phyloP scores from a whole-genome alignment of 2,888 invertebrate species.

The Sarcophaga subvicina region DNA sequence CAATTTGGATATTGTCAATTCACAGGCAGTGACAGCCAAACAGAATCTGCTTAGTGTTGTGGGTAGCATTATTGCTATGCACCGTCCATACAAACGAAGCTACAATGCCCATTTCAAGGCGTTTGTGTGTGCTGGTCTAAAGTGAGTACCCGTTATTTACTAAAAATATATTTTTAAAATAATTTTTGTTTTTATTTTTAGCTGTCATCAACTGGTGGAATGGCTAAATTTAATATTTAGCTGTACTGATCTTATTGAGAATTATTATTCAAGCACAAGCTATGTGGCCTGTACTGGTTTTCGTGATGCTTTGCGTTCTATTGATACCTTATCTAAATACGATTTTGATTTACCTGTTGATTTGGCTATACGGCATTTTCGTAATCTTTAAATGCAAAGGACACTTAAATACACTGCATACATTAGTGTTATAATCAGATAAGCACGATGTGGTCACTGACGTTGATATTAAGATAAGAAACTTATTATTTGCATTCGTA shows the following conservation, averaged over 20 bases:
- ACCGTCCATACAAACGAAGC: conserved; percentile 95
- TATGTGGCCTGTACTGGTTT: conserved; percentile 98
- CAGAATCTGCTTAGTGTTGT: conserved; percentile 92
- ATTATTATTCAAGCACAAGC: conserved; percentile 94
- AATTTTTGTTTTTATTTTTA: conserved; percentile 79
- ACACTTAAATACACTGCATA: conserved; percentile 29
- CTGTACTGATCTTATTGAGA: conserved; percentile 89
- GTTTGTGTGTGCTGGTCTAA: conserved; percentile 97
- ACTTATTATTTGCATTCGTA: no score
- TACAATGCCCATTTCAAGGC: conserved; percentile 99
- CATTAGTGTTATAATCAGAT: no score
- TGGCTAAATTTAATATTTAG: conserved; percentile 98
- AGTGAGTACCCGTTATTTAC: conserved; percentile 85
- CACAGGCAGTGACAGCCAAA: conserved; percentile 78
- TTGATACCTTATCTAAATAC: conserved; percentile 92
- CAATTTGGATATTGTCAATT: conserved; percentile 95
- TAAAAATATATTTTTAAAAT: neutral
- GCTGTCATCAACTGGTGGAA: conserved; percentile 93
- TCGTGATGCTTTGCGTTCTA: conserved; percentile 95
- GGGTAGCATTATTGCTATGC: conserved; percentile 95
- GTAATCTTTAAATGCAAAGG: conserved; percentile 89
- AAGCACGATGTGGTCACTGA: no score
- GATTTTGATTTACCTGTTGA: conserved; percentile 98
- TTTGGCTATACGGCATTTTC: conserved; percentile 97
- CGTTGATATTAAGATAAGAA: no score